Conservation (phyloP, 2,888 invertebrate genomes). For the Rhogogaster chlorosoma region DNA sequence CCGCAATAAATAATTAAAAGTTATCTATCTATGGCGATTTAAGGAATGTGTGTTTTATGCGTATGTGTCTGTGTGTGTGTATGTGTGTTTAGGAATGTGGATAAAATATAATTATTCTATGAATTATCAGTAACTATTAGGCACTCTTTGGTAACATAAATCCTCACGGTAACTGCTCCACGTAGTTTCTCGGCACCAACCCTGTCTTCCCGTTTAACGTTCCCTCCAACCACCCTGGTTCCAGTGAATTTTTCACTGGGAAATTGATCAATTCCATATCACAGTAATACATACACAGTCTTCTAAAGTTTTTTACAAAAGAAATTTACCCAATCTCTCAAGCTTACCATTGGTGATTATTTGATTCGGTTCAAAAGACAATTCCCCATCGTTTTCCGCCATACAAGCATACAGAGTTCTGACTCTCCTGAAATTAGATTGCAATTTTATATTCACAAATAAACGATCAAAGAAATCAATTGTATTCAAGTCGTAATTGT, state of each 20-base stretch:
- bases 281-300: too few relatives aligned
- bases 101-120: constrained; percentile 48
- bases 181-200: constrained; percentile 97
- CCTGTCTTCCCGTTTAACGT: constrained; percentile 95
- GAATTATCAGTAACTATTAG: constrained; percentile 54
- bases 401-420: constrained; percentile 97
- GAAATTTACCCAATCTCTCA: neutral
- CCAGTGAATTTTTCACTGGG: constrained; percentile 92
- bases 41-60: neutral
- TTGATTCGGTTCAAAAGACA: constrained; percentile 99
- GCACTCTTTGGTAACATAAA: constrained; percentile 68
- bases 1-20: constrained; percentile 11
- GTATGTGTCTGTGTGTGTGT: neutral
- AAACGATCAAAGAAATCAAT: constrained; percentile 34
- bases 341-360: constrained; percentile 95
- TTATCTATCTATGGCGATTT: constrained; percentile 1
- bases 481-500: neutral
- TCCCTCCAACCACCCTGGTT: constrained; percentile 99
- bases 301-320: neutral
- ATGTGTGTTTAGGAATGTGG: constrained; percentile 54
- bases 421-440: constrained; percentile 83
- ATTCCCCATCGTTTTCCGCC: constrained; percentile 97
- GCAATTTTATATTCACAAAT: constrained; percentile 34
- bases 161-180: constrained; percentile 89
- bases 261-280: constrained; percentile 39